Percentiles rank a stretch among this genome's conserved stretches.
These are phyloP conservation scores for Barypeithes pellucidus DNA, from an alignment of 2,888 invertebrate species.

Conservation along the genomic window DNA sequence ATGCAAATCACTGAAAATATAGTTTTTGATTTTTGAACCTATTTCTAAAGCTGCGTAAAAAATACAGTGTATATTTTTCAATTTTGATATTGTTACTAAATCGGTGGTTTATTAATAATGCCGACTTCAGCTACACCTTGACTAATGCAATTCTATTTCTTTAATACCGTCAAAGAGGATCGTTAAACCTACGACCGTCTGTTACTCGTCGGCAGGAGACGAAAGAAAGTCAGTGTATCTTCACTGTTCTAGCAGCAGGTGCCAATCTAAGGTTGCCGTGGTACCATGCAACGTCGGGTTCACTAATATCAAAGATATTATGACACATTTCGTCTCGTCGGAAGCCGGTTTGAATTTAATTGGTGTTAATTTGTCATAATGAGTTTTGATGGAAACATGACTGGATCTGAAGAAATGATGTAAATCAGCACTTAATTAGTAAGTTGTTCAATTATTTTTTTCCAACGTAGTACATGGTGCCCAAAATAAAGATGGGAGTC, in stretches of 20 bases:
- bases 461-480: too few species aligned
- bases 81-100: background rate
- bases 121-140: background rate
- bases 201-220: slow-evolving; percentile 30
- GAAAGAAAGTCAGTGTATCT: slow-evolving; percentile 45
- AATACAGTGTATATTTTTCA: too few species aligned
- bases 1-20: too few species aligned
- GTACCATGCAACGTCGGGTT: slow-evolving; percentile 16
- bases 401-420: background rate
- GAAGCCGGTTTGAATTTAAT: slow-evolving; percentile 15
- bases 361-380: slow-evolving; percentile 10
- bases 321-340: slow-evolving; percentile 13
- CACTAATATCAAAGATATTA: slow-evolving; percentile 26
- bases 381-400: background rate
- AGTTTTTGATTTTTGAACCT: too few species aligned
- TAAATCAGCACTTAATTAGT: background rate
- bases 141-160: slow-evolving; percentile 3
- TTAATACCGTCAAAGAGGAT: slow-evolving; percentile 6
- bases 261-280: slow-evolving; percentile 21
- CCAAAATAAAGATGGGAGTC: too few species aligned
- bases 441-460: background rate
- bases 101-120: background rate
- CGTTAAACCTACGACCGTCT: slow-evolving; percentile 31
- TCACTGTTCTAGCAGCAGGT: slow-evolving; percentile 43
- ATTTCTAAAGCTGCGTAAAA: too few species aligned